A percentile compares a stretch with the other conserved stretches of the same genome.
These are phyloP conservation scores for Ecdyonurus torrentis DNA, from an alignment of 2,888 invertebrate species.

Conservation along the genomic window DNA sequence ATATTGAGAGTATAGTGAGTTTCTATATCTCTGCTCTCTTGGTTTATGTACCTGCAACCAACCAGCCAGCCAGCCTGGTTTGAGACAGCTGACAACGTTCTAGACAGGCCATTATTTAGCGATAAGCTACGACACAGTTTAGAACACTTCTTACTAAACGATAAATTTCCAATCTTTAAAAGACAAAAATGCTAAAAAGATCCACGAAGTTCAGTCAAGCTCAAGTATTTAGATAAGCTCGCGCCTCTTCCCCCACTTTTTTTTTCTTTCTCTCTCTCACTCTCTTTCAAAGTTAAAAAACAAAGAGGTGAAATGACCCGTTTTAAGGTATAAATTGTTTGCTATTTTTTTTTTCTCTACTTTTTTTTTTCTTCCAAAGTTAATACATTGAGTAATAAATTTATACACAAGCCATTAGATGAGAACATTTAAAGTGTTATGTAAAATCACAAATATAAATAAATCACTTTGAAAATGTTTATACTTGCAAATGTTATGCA, in stretches of 20 bases:
- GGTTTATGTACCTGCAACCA: too few relatives aligned
- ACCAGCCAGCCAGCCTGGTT: too few relatives aligned
- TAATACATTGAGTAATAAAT: neutral
- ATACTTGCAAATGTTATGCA: too few relatives aligned
- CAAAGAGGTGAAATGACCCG: slow-evolving; percentile 1
- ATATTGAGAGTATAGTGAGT: too few relatives aligned
- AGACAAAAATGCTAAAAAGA: neutral
- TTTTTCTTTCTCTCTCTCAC: neutral
- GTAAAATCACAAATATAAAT: too few relatives aligned
- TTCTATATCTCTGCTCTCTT: too few relatives aligned
- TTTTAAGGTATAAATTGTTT: slow-evolving; percentile 1
- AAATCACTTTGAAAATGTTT: too few relatives aligned
- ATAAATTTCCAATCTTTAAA: slow-evolving; percentile 1
- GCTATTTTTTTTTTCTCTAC: neutral
- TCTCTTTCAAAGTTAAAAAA: neutral
- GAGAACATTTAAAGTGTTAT: too few relatives aligned
- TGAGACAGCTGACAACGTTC: neutral
- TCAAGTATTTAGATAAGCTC: slow-evolving; percentile 1
- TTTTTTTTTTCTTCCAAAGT: too few relatives aligned
- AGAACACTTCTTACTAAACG: neutral
- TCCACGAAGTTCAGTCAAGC: neutral
- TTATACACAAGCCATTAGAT: slow-evolving; percentile 1
- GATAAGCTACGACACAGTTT: neutral
- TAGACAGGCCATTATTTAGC: neutral
- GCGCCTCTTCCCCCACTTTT: too few relatives aligned